Percentiles rank a stretch among this genome's conserved stretches.
phyloP scores from a whole-genome alignment of 2,797 vertebrate genomes.

The Choloepus didactylus region DNA sequence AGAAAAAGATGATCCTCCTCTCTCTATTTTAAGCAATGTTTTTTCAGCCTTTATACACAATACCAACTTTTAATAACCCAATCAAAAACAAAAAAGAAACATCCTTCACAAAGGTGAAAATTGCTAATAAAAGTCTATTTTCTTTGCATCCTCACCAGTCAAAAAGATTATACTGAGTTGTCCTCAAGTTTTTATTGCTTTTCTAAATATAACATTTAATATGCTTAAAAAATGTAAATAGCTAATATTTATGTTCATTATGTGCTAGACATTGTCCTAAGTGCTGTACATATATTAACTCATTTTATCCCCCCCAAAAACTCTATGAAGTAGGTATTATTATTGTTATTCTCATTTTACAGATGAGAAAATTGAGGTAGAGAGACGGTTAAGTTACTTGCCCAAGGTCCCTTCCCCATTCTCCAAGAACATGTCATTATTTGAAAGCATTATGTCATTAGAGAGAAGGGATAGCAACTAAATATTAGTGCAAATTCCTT shows the following conservation, averaged over 20 bases:
- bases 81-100: background rate
- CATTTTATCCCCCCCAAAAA: background rate
- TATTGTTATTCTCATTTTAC: background rate
- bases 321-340: background rate
- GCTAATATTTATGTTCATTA: background rate
- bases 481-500: slow-evolving; percentile 3
- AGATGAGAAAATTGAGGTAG: background rate
- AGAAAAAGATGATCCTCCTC: background rate
- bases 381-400: background rate
- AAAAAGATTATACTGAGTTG: slow-evolving; percentile 31
- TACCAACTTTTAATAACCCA: slow-evolving; percentile 7
- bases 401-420: background rate
- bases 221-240: slow-evolving; percentile 19
- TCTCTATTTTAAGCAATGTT: background rate
- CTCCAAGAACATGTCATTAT: background rate
- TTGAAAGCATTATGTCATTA: slow-evolving; percentile 20
- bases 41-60: background rate
- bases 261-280: background rate
- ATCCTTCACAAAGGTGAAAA: background rate
- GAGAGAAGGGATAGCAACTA: background rate
- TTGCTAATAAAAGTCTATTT: background rate
- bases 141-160: background rate
- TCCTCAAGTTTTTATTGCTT: background rate
- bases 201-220: slow-evolving; percentile 14
- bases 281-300: background rate